Base-by-base conservation (phyloP, 2,797 vertebrate genomes). In the Gymnothorax javanicus region DNA sequence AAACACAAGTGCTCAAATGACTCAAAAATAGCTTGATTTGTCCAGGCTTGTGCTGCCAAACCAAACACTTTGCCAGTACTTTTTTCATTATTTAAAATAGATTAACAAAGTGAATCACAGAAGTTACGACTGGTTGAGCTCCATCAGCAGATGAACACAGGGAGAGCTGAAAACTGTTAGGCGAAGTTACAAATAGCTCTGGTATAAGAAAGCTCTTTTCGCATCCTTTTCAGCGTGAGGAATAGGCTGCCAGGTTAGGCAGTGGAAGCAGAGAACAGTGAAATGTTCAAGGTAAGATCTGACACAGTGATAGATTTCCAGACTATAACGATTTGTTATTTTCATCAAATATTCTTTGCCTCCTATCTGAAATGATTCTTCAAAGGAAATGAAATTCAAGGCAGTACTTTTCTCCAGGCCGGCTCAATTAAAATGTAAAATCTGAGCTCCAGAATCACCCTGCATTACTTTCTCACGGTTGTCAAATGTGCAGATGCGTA, bases 401-500 rank as follows among this genome's bases (percentile, higher is more conserved):
- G 23, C 52, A 9, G 77, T 81, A 20, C 17, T 20, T 13, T 54
- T 81, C 77, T 23, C 17, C 23, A 13, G 77, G 17, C 20, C 20
- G 23, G 20, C 25, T 56, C 20, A 17, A 8, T 79, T 79, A 20
- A 54, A 79, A 79, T 7, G 17, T 2, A 67, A 25, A 67, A n/a
- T n/a, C 64, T n/a, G 23, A n/a, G 23, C 25, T n/a, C 64, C 7
- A 67, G 9, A 73, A 73, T 4, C n/a, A 81, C n/a, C 17, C 0
- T 54, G 52, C 23, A 56, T 56, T 54, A 56, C n/a, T 81, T 81
- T 56, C 52, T 81, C 77, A 54, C 17, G 56, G 20, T 15, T 57
- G 64, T 17, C 56, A 62, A 77, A 11, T 17, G 85, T 50, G 83
- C 33, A 85, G 87, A 89, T 75, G 13, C 81, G 88, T 87, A 87